These are phyloP conservation scores for Melanaphis sacchari DNA, from an alignment of 1,140 invertebrate genomes.

Conservation along the genomic window DNA sequence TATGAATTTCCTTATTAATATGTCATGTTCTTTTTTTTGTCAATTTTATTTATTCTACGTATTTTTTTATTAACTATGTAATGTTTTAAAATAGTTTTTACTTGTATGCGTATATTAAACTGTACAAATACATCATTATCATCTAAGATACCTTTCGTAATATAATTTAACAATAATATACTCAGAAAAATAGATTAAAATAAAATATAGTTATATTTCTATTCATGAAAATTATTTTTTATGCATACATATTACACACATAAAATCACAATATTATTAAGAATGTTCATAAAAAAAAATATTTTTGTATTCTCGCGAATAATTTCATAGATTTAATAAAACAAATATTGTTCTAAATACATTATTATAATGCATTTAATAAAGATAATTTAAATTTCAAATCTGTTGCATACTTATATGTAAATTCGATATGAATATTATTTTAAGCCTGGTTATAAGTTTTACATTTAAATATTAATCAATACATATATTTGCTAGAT, in stretches of 20 bases:
- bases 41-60: not conserved
- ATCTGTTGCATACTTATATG: not conserved
- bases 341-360: not conserved
- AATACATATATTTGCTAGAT: not conserved
- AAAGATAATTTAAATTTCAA: not conserved
- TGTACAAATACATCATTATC: not conserved
- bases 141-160: not conserved
- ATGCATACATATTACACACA: not conserved
- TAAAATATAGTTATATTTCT: not conserved
- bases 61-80: not conserved
- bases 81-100: not conserved
- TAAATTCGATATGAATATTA: not conserved
- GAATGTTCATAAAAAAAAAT: not conserved
- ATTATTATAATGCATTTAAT: not conserved
- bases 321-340: not conserved
- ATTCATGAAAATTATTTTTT: not conserved
- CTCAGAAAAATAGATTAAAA: not conserved
- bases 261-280: not conserved
- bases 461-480: not conserved
- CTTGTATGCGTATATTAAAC: not conserved
- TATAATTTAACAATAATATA: not conserved
- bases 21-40: not conserved
- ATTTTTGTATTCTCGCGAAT: not conserved
- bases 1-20: not conserved
- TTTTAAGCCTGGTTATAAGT: not conserved